Conservation (phyloP, 2,888 invertebrate genomes). For the Campopleginae sp. region DNA sequence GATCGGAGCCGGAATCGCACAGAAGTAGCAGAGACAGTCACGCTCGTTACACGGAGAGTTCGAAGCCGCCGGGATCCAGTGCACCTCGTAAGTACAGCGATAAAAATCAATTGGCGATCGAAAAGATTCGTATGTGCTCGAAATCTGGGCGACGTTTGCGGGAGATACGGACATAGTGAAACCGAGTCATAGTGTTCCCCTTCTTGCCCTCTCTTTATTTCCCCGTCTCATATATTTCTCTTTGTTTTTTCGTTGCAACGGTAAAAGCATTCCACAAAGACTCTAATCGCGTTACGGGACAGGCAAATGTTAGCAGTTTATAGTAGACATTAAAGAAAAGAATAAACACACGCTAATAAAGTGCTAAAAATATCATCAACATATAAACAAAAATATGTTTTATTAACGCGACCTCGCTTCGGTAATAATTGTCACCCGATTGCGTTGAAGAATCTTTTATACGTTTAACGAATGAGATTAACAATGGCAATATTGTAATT, state of each 20-base stretch:
- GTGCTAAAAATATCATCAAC: neutral
- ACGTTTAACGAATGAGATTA: slow-evolving; percentile 50
- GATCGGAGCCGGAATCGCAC: slow-evolving; percentile 81
- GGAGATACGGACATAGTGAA: slow-evolving; percentile 65
- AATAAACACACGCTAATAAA: neutral
- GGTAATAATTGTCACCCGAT: slow-evolving; percentile 54
- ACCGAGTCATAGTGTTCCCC: neutral
- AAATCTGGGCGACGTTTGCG: slow-evolving; percentile 68
- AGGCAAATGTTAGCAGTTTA: slow-evolving; percentile 64
- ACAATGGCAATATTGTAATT: slow-evolving; percentile 67
- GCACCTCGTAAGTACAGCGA: slow-evolving; percentile 80
- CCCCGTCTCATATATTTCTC: slow-evolving; percentile 21
- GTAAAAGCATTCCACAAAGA: slow-evolving; percentile 63
- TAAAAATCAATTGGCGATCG: slow-evolving; percentile 67
- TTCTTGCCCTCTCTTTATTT: slow-evolving; percentile 38
- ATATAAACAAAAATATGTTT: slow-evolving; percentile 32
- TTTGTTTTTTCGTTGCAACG: slow-evolving; percentile 53
- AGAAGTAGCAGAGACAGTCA: slow-evolving; percentile 81
- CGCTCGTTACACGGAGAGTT: slow-evolving; percentile 80
- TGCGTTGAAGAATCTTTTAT: slow-evolving; percentile 65
- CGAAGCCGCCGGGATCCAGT: slow-evolving; percentile 80
- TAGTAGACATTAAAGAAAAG: slow-evolving; percentile 30
- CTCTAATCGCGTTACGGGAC: slow-evolving; percentile 66
- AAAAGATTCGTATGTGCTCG: slow-evolving; percentile 69
- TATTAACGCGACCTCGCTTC: slow-evolving; percentile 51